These are phyloP conservation scores for Tethea ocularis DNA, from an alignment of 2,888 invertebrate species.

Conservation along the genomic window DNA sequence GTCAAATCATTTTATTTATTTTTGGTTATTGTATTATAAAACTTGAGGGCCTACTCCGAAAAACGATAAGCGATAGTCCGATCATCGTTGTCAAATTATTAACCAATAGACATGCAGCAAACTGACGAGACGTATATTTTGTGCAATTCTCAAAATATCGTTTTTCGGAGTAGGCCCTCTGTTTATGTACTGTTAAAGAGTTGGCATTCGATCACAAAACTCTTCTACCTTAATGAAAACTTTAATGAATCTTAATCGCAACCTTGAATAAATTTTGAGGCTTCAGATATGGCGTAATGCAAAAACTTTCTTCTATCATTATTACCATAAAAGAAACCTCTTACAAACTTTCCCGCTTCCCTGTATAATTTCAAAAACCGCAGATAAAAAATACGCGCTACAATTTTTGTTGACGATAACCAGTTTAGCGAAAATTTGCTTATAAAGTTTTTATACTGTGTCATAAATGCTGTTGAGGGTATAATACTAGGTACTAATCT, in stretches of 20 bases:
- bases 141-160: no score
- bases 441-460: not conserved
- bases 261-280: slow-evolving; percentile 51
- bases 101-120: no score
- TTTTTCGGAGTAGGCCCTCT: no score
- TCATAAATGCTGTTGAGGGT: slow-evolving; percentile 10
- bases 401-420: not conserved
- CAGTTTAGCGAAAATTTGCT: not conserved
- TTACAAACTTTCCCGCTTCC: slow-evolving; percentile 39
- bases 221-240: slow-evolving; percentile 4
- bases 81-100: no score
- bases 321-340: slow-evolving; percentile 42
- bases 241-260: slow-evolving; percentile 31
- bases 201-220: no score
- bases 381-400: not conserved
- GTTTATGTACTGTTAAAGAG: no score
- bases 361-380: not conserved
- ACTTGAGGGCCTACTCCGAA: no score
- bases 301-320: slow-evolving; percentile 52
- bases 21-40: no score
- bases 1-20: no score
- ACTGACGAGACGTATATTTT: no score
- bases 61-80: no score
- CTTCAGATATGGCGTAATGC: slow-evolving; percentile 45
- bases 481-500: slow-evolving; percentile 36